Percentiles rank a stretch among this genome's conserved stretches.
Conservation (phyloP, 2,888 invertebrate species). For the Tortrix viridana region DNA sequence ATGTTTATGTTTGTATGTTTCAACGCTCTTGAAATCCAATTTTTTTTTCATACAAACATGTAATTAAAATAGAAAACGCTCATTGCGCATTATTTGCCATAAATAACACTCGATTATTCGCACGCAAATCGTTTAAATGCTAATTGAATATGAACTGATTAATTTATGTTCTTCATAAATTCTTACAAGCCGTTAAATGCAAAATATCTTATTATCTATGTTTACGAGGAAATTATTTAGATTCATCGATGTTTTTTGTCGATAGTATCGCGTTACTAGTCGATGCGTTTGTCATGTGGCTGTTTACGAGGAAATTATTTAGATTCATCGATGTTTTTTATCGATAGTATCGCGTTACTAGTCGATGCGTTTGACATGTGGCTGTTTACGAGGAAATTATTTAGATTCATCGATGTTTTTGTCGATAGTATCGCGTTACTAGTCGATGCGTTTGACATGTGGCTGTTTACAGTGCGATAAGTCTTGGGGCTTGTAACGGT, state of each 20-base stretch:
- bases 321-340: slow-evolving; percentile 18
- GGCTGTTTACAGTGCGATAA: slow-evolving; percentile 65
- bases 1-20: no score
- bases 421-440: slow-evolving; percentile 47
- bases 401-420: slow-evolving; percentile 20
- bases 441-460: slow-evolving; percentile 51
- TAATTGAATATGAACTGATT: slow-evolving; percentile 18
- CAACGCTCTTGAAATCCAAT: background rate
- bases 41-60: background rate
- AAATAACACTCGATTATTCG: slow-evolving; percentile 8
- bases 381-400: slow-evolving; percentile 60
- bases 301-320: slow-evolving; percentile 51
- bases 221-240: slow-evolving; percentile 26
- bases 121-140: slow-evolving; percentile 11
- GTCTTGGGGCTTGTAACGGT: slow-evolving; percentile 62
- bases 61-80: background rate
- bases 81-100: slow-evolving; percentile 5
- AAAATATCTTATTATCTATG: slow-evolving; percentile 10
- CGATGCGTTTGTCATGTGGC: slow-evolving; percentile 52
- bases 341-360: slow-evolving; percentile 49
- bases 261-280: slow-evolving; percentile 49
- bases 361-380: slow-evolving; percentile 52
- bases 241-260: slow-evolving; percentile 18
- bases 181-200: slow-evolving; percentile 19
- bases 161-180: slow-evolving; percentile 15